Evolutionary conservation across 2,113 vertebrate species (phyloP).

Genomic region (Sinocyclocheilus maitianheensis): DNA sequence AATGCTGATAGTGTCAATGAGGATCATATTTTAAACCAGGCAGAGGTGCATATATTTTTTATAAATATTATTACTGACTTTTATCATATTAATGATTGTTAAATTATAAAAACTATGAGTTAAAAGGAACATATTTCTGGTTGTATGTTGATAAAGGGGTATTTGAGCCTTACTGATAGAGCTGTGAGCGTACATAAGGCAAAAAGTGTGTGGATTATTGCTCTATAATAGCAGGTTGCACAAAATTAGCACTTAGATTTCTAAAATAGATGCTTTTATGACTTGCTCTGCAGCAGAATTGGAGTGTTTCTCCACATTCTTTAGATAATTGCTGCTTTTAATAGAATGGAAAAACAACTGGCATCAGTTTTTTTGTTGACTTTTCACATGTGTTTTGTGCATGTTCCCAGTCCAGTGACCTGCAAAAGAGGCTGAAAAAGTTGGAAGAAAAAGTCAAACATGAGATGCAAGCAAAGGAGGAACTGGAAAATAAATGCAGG

Average conservation of each 20-base stretch:
- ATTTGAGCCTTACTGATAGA: neutral
- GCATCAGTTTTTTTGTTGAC: neutral
- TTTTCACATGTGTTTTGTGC: neutral
- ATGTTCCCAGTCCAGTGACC: conserved; percentile 72
- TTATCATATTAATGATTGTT: neutral
- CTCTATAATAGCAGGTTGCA: neutral
- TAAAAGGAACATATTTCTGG: neutral
- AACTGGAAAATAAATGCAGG: conserved; percentile 92
- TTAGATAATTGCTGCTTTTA: conserved; percentile 16
- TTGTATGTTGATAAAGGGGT: neutral
- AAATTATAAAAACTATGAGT: neutral
- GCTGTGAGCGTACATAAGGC: neutral
- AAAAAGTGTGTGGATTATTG: neutral
- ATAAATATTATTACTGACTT: neutral
- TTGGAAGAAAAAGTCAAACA: conserved; percentile 87
- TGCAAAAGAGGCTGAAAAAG: conserved; percentile 84
- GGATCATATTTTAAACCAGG: conserved; percentile 54
- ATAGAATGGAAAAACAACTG: conserved; percentile 3
- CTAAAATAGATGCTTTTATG: conserved; percentile 31
- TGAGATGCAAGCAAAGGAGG: conserved; percentile 93
- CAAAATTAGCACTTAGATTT: conserved; percentile 5
- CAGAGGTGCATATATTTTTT: conserved; percentile 64
- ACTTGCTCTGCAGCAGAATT: conserved; percentile 19
- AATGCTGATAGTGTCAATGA: conserved; percentile 61
- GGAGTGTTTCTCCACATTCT: conserved; percentile 21